These are phyloP conservation scores for Drosophila maculinotata DNA, from an alignment of 2,888 invertebrate genomes.

Conservation along the genomic window DNA sequence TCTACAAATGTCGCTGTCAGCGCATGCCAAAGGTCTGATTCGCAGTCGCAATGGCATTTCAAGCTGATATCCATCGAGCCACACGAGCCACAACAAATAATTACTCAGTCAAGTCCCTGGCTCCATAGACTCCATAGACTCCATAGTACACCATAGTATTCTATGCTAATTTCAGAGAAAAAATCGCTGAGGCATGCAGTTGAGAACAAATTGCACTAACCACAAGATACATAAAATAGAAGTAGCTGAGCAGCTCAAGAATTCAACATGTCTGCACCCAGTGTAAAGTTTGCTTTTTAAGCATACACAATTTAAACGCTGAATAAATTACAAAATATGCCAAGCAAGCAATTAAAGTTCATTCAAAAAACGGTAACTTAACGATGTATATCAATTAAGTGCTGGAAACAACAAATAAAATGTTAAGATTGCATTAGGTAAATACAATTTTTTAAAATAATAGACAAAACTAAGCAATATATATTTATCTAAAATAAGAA, in stretches of 20 bases:
- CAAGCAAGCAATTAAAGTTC: slow-evolving; percentile 28
- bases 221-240: slow-evolving; percentile 40
- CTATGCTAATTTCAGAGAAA: slow-evolving; percentile 57
- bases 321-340: slow-evolving; percentile 48
- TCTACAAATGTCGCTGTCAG: slow-evolving; percentile 59
- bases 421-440: no score
- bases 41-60: slow-evolving; percentile 32
- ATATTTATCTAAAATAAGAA: no score
- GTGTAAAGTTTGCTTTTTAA: slow-evolving; percentile 29
- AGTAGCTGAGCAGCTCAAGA: slow-evolving; percentile 15
- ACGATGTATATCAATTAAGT: not conserved
- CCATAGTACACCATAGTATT: slow-evolving; percentile 9
- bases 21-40: slow-evolving; percentile 70
- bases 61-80: slow-evolving; percentile 41
- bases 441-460: no score
- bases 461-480: no score
- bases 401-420: no score
- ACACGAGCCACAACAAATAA: slow-evolving; percentile 30
- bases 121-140: slow-evolving; percentile 1
- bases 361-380: slow-evolving; percentile 18
- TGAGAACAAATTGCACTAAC: slow-evolving; percentile 51
- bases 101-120: slow-evolving; percentile 11
- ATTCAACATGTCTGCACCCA: slow-evolving; percentile 41
- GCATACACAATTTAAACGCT: slow-evolving; percentile 12
- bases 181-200: slow-evolving; percentile 59